A percentile compares a stretch with the other conserved stretches of the same genome.
These are phyloP conservation scores for Acleris holmiana DNA, from an alignment of 2,888 invertebrate species.

Conservation along the genomic window DNA sequence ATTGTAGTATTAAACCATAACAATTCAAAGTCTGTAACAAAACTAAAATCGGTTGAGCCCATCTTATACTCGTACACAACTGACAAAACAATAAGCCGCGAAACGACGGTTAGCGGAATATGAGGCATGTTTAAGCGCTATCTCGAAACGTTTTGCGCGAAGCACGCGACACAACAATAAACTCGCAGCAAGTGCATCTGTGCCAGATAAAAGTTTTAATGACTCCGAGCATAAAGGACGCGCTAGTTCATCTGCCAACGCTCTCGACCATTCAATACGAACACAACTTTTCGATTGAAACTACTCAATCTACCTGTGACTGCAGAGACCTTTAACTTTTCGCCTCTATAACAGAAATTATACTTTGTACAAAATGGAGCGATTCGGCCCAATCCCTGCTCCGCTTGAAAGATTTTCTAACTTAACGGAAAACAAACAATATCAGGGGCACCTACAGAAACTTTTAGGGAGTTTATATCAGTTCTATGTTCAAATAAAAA, in stretches of 20 bases:
- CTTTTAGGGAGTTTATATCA: constrained; percentile 77
- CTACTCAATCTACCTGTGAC: constrained; percentile 26
- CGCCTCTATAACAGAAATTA: constrained; percentile 4
- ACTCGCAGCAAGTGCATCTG: constrained; percentile 61
- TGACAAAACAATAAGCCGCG: constrained; percentile 22
- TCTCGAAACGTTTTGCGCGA: constrained; percentile 57
- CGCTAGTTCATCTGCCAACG: constrained; percentile 46
- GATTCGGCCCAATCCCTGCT: constrained; percentile 38
- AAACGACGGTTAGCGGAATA: constrained; percentile 44
- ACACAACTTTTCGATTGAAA: constrained; percentile 22
- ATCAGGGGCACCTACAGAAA: constrained; percentile 60
- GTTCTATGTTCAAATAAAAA: constrained; percentile 83
- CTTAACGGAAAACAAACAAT: constrained; percentile 71
- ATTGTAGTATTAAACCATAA: too few relatives aligned
- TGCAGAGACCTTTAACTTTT: not conserved
- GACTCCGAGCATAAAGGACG: constrained; percentile 62
- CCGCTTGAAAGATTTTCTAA: constrained; percentile 62
- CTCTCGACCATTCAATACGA: constrained; percentile 19
- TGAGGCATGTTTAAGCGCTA: constrained; percentile 53
- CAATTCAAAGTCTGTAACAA: not conserved
- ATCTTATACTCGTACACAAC: constrained; percentile 10
- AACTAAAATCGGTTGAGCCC: not conserved
- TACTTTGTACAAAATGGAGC: constrained; percentile 2
- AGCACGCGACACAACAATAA: constrained; percentile 61
- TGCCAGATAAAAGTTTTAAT: constrained; percentile 71